Evolutionary conservation across 2,797 vertebrate genomes (phyloP), one percentile per base, ranked within the genome.

Genomic region (Allobates femoralis): DNA sequence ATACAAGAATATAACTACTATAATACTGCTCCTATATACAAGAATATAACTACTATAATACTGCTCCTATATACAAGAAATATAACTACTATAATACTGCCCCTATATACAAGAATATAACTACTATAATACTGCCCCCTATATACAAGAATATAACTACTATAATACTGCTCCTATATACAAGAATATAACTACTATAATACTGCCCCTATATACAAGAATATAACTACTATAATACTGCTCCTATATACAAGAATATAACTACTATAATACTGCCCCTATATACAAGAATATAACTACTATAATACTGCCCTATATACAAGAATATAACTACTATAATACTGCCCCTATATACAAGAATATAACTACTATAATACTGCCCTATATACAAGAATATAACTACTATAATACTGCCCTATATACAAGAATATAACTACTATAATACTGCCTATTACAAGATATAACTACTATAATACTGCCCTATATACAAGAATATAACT

Each of bases 371-470:
- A 26, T 60, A 60, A 60, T 56, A 58, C 56, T n/a, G n/a, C n/a
- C n/a, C n/a, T n/a, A n/a, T n/a, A n/a, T n/a, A n/a, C n/a, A n/a
- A n/a, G n/a, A n/a, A 23, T 23, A 58, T 32, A 30, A 66, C 14
- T 30, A 66, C 15, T 30, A 18, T 32, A 30, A 66, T 6, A 66
- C 26, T 66, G 15, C 14, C 28, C 62, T 32, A 30, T 66, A 8
- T 19, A 66, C 60, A 64, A 28, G 60, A 64, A 64, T 64, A 64
- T 64, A 64, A 28, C n/a, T 64, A 64, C 60, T 64, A 64, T 64
- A 64, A 28, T 64, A 64, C 60, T 30, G 26, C n/a, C n/a, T n/a
- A n/a, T n/a, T n/a, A n/a, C n/a, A n/a, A n/a, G n/a, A n/a, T n/a
- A 64, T 64, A 64, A n/a, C 58, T 60, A 60, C 58, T 64, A 64